A percentile compares a stretch with the other conserved stretches of the same genome.
These are phyloP conservation scores for Lutjanus erythropterus DNA, from an alignment of 2,113 vertebrate species.

Conservation along the genomic window DNA sequence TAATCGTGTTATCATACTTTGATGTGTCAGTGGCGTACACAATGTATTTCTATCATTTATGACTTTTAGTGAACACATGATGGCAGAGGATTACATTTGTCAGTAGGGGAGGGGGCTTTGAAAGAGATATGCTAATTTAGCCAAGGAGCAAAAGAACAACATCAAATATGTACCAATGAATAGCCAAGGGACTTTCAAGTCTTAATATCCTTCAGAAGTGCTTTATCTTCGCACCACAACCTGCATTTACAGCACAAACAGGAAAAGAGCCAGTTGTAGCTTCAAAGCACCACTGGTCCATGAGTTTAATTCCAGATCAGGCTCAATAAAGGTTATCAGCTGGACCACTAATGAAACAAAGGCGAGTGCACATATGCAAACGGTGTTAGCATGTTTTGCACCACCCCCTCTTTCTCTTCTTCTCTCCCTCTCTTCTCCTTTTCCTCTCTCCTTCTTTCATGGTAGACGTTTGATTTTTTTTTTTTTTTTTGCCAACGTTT, in stretches of 20 bases:
- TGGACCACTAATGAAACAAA: slow-evolving; percentile 92
- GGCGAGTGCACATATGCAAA: slow-evolving; percentile 78
- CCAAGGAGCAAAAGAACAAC: slow-evolving; percentile 94
- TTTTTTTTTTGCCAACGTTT: slow-evolving; percentile 83
- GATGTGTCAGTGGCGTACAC: slow-evolving; percentile 93
- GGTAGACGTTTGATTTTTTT: slow-evolving; percentile 90
- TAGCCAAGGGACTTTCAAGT: slow-evolving; percentile 97
- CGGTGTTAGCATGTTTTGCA: slow-evolving; percentile 74
- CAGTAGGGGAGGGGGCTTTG: slow-evolving; percentile 89
- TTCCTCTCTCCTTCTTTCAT: slow-evolving; percentile 73
- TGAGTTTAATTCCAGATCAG: slow-evolving; percentile 93
- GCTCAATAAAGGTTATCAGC: slow-evolving; percentile 98
- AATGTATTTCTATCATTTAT: slow-evolving; percentile 91
- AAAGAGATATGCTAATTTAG: slow-evolving; percentile 98
- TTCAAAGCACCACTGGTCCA: slow-evolving; percentile 91
- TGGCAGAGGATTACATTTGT: slow-evolving; percentile 91
- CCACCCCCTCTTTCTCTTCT: slow-evolving; percentile 57
- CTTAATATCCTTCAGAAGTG: slow-evolving; percentile 95
- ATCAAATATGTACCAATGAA: slow-evolving; percentile 98
- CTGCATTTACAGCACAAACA: slow-evolving; percentile 92
- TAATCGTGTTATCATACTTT: slow-evolving; percentile 92
- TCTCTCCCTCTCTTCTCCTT: slow-evolving; percentile 41
- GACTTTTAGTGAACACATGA: slow-evolving; percentile 93
- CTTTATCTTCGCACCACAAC: slow-evolving; percentile 95
- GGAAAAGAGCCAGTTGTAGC: slow-evolving; percentile 89